Evolutionary conservation across 1,140 invertebrate genomes (phyloP).

Genomic region (Telenomus remus): DNA sequence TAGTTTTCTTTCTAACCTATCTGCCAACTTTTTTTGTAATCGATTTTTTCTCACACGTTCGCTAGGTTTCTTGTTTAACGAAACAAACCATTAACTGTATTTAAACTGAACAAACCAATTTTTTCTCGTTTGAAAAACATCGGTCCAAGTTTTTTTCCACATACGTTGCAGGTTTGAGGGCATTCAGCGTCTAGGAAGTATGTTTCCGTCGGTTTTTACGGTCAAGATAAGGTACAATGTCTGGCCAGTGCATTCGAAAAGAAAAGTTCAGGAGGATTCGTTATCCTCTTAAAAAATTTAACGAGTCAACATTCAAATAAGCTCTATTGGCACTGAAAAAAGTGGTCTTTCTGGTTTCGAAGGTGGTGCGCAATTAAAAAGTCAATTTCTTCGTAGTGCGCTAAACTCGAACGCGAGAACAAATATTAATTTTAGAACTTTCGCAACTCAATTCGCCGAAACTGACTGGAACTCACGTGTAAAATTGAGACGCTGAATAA

Average conservation of each 20-base stretch:
- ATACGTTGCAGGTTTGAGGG: neutral
- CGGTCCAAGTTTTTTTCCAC: neutral
- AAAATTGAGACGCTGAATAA: constrained; percentile 11
- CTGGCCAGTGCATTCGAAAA: constrained; percentile 15
- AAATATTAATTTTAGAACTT: constrained; percentile 24
- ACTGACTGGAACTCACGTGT: constrained; percentile 8
- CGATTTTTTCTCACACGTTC: too few relatives aligned
- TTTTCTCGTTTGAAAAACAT: neutral
- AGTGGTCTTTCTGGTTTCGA: constrained; percentile 6
- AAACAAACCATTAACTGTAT: too few relatives aligned
- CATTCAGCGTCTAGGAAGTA: constrained; percentile 23
- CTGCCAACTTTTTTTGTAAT: too few relatives aligned
- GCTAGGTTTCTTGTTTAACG: too few relatives aligned
- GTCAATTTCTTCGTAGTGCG: constrained; percentile 1
- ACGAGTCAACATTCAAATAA: constrained; percentile 34
- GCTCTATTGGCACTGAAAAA: constrained; percentile 6
- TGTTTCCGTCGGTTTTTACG: constrained; percentile 33
- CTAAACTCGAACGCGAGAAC: neutral
- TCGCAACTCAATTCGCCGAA: constrained; percentile 2
- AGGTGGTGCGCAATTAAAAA: constrained; percentile 12
- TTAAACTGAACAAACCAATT: too few relatives aligned
- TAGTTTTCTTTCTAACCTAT: neutral
- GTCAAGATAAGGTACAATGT: constrained; percentile 33
- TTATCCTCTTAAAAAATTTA: constrained; percentile 32
- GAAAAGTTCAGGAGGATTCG: constrained; percentile 41